Base-by-base conservation (phyloP, 2,888 invertebrate genomes). In the Scaptodrosophila latifasciaeformis region DNA sequence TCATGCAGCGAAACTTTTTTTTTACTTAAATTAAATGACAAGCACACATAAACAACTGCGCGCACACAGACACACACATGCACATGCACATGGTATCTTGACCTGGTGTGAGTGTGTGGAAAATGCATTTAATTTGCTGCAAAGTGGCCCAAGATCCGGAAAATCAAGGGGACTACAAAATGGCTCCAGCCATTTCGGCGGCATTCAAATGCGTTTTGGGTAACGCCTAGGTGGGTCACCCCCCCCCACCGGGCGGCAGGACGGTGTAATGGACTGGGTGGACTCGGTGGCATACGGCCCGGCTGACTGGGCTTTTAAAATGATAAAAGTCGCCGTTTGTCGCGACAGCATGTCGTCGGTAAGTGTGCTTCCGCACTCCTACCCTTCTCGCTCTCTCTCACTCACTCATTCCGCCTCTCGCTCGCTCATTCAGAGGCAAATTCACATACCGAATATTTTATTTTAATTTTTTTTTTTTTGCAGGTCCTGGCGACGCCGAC, bases 121-220 rank as follows among this genome's bases (percentile, higher is more conserved):
- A 75, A 77, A 75, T 75, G 78, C 74, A 74, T 77, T 74, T 75
- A 77, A 77, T 71, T 74, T 74, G 75, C 71, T 54, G 77, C 77
- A 74, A 77, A 77, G 68, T 74, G 72, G 59, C 70, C 62, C 66
- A 56, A 47, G 51, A 50, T 37, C 24, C 24, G 7, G 24, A 24
- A 24, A 24, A 24, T 7, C 24, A 24, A 5, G 24, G 24, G 24
- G 24, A 24, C 4, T 24, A 3, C 39, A n/a, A n/a, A n/a, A n/a
- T 53, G 66, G 79, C 82, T 82, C 83, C 81, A 79, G 82, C 64
- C 83, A 59, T 67, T 62, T 46, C 66, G 75, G 72, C 78, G 70
- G 68, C 82, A 50, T 24, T n/a, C n/a, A n/a, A n/a, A n/a, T n/a
- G n/a, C n/a, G n/a, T n/a, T n/a, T n/a, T n/a, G n/a, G n/a, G n/a